Percentiles rank a stretch among this genome's conserved stretches.
phyloP scores from a whole-genome alignment of 2,888 invertebrate genomes.

The Polymixis lichenea region DNA sequence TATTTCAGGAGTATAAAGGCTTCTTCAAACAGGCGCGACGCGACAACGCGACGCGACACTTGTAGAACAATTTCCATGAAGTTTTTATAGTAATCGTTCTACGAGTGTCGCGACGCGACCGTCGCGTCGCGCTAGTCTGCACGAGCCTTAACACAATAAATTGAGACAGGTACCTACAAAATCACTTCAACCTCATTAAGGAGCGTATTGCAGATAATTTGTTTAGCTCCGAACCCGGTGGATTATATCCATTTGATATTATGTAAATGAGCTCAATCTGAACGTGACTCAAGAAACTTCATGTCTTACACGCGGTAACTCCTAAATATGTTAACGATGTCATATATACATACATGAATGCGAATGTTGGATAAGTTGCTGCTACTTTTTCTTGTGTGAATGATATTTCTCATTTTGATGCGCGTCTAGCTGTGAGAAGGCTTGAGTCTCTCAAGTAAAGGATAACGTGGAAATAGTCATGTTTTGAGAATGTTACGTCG shows the following conservation, averaged over 20 bases:
- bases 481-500: constrained; percentile 20
- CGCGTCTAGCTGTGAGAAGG: constrained; percentile 34
- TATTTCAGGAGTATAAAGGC: not conserved
- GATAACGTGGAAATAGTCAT: constrained; percentile 16
- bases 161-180: constrained; percentile 9
- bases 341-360: constrained; percentile 64
- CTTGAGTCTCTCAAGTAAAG: constrained; percentile 18
- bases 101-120: no score
- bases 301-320: constrained; percentile 53
- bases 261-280: constrained; percentile 62
- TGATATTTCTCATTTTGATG: constrained; percentile 56
- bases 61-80: no score
- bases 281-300: constrained; percentile 53
- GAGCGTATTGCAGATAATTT: constrained; percentile 56
- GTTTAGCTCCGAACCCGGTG: constrained; percentile 50
- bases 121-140: no score
- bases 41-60: no score
- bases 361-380: constrained; percentile 49
- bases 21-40: no score
- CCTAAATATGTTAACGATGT: constrained; percentile 66
- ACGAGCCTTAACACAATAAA: not conserved
- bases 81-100: no score
- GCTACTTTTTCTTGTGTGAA: constrained; percentile 47
- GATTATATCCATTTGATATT: constrained; percentile 61
- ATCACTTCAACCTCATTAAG: constrained; percentile 45